Base-by-base conservation (phyloP, 2,113 vertebrate genomes). In the Dromaius novaehollandiae region DNA sequence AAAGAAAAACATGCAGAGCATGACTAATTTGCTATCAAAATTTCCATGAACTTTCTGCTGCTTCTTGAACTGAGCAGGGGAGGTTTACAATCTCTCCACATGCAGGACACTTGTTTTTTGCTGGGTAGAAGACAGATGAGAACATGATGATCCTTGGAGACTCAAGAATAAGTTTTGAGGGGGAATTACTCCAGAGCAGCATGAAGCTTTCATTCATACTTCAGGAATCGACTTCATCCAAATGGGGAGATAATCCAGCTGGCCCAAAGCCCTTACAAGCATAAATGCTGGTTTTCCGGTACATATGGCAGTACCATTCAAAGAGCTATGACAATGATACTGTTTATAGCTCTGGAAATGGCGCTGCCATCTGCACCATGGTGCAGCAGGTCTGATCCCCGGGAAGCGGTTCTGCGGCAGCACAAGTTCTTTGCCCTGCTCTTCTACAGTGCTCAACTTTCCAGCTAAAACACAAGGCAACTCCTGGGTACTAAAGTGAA, bases 331-430 rank as follows among this genome's bases (percentile, higher is more conserved):
- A 99, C 97, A 95, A 97, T 90, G 80, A 98, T 96, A 88, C 97
- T 98, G 98, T 99, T 99, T 97, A 99, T 98, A 99, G 98, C 99
- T 99, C 99, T 98, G 98, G 97, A 98, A 99, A 99, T 99, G 99
- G 99, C 98, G 98, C 99, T 99, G 97, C 98, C 95, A 98, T 99
- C 98, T 98, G 98, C 98, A 98, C 97, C 98, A 98, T 13, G 84
- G 73, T 65, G 65, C 68, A 63, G 73, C 2, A 2, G 78, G 65
- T 89, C 81, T 86, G 92, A 32, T 90, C 94, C 89, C 91, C 93
- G 51, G 73, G 88, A 86, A 21, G 21, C 2, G 40, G 66, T 74
- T 94, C 93, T 79, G 88, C 36, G 17, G 91, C 71, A 85, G 87
- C 78, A 82, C 66, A 71, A 5, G 1, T 13, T 68, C 94, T 6